Base-by-base conservation (phyloP, 1,140 invertebrate species). In the Camponotus floridanus region DNA sequence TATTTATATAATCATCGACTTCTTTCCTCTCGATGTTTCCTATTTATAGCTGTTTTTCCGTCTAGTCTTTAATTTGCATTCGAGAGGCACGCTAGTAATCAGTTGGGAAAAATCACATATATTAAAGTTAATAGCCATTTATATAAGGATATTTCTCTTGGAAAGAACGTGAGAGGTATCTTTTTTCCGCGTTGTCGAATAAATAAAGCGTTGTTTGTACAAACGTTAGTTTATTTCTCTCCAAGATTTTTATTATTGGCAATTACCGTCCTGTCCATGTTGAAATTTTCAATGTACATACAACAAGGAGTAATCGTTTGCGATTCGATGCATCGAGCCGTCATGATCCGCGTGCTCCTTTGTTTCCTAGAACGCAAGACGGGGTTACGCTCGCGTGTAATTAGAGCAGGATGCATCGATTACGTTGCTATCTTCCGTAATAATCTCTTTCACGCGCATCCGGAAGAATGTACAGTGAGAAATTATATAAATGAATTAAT, bases 401-500 rank as follows among this genome's bases (percentile, higher is more conserved):
- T 83, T 83, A 83, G 79, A 74, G 68, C 79, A 57, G 55, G 79
- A 83, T 83, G 79, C 79, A 83, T 83, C 68, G 79, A 83, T 62
- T 83, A 74, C 55, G 51, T 15, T 26, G n/a, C 26, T 83, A 83
- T 83, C 79, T 83, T 83, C 55, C 31, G 55, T 26, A 74, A 83
- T 83, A 83, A 83, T 83, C 79, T 83, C 39, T n/a, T 51, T 51
- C 15, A 45, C 67, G 59, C 68, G 31, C 57, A 83, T 73, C 79
- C 79, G 79, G 79, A 83, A 83, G 79, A 83, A 74, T 73, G 62
- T 26, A 26, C 45, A 83, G 68, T 61, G 55, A 73, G 68, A 83
- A 83, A 80, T 80, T 80, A 80, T 65, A 80, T 70, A 70, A 80
- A 83, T 83, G 68, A 83, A 83, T 83, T 62, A 83, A n/a, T 83